Evolutionary conservation across 2,888 invertebrate genomes (phyloP), one percentile per base, ranked within the genome.

Genomic region (Aromia moschata): DNA sequence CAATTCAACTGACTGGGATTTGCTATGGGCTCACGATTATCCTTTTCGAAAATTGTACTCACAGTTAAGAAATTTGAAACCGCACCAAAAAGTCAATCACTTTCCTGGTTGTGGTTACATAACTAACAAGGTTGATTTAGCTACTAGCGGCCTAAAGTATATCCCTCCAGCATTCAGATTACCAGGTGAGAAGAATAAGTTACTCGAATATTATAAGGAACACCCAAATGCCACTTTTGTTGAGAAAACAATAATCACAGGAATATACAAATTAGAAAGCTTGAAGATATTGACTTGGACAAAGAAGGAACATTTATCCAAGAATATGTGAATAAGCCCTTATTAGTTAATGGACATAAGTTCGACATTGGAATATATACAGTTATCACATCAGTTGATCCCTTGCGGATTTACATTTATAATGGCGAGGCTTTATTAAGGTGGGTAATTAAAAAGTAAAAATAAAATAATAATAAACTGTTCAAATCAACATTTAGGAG

Each of bases 291-390:
- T 43, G 87, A 95, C 79, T 80, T 94, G 56, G 81, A 84, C 11
- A 82, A 84, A 38, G 86, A 85, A 25, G 90, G 89, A 52, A 90
- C 89, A 49, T 98, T 98, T 79, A 86, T 98, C 1, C 98, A 98
- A 77, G 92, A 96, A 79, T 98, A 90, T 79, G 84, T 98, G 15
- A 89, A 90, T 68, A 91, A 89, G 64, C 98, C 98, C 2, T 88
- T 92, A 70, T 83, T 98, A 12, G 90, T 98, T 1, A 95, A 95
- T 78, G 95, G 94, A 1, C 88, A 93, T 79, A 97, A 96, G 83
- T 98, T 98, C 81, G 98, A 98, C 81, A 93, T 98, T 78, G 98
- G 98, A 5, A 88, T 98, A 56, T 98, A 98, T 77, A 93, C 93
- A 0, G 89, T 92, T 0, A 82, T 98, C 14, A 97, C 96, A 0